phyloP scores from a whole-genome alignment of 2,113 vertebrate genomes.

The Ailurus styani region DNA sequence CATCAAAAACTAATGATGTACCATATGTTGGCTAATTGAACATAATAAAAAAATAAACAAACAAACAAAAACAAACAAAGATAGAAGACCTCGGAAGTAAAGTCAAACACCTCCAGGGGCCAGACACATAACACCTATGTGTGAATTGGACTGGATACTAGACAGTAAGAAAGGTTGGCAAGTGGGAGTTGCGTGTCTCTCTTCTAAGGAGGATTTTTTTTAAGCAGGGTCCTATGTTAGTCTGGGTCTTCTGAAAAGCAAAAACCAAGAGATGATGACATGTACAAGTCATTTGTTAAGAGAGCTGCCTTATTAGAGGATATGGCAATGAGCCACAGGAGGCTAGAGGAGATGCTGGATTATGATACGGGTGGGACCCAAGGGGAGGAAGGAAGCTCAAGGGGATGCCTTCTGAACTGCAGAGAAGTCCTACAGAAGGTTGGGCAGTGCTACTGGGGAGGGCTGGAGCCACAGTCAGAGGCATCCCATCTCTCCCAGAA shows the following conservation, averaged over 20 bases:
- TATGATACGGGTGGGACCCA: neutral
- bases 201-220: neutral
- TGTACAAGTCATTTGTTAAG: neutral
- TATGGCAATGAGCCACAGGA: neutral
- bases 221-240: neutral
- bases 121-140: neutral
- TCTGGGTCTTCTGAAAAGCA: neutral
- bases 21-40: too few species aligned
- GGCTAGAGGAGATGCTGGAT: neutral
- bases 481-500: neutral
- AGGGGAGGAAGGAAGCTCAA: neutral
- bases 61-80: neutral
- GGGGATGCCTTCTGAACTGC: neutral
- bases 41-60: too few species aligned
- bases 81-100: neutral
- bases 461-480: neutral
- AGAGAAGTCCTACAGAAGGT: neutral
- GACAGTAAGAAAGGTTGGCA: neutral
- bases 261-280: neutral
- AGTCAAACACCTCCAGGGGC: neutral
- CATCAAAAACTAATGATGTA: too few species aligned
- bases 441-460: neutral
- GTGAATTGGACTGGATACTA: neutral
- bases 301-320: neutral
- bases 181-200: too few species aligned